Conservation (phyloP, 2,113 vertebrate species). For the Solenodon paradoxus region DNA sequence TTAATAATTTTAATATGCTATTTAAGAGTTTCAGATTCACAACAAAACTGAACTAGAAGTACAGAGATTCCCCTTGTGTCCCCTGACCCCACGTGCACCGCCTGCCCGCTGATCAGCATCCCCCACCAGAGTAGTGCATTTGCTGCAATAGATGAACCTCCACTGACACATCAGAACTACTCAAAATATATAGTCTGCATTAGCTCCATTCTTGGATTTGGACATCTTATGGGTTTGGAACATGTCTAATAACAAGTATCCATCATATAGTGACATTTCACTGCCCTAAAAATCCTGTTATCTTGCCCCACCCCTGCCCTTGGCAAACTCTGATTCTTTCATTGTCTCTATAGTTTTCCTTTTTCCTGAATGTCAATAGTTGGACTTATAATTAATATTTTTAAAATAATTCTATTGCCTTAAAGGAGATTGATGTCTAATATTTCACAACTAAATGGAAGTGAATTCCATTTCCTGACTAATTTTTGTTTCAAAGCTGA, state of each 20-base stretch:
- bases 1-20: no score
- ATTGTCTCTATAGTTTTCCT: neutral
- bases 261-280: neutral
- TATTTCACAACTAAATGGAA: neutral
- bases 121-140: rapidly evolving
- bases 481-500: neutral
- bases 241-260: rapidly evolving
- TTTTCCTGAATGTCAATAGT: neutral
- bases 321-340: neutral
- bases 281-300: neutral
- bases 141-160: rapidly evolving
- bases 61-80: neutral
- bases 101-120: rapidly evolving
- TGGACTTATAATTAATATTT: neutral
- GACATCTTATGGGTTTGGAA: neutral
- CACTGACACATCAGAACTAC: neutral
- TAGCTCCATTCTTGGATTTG: neutral
- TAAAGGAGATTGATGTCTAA: no score
- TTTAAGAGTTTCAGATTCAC: neutral
- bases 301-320: no score
- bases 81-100: rapidly evolving
- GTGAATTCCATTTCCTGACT: neutral
- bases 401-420: neutral
- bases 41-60: neutral
- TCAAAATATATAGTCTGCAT: rapidly evolving